Conservation (phyloP, 2,113 vertebrate species). For the Notiomystis cincta region DNA sequence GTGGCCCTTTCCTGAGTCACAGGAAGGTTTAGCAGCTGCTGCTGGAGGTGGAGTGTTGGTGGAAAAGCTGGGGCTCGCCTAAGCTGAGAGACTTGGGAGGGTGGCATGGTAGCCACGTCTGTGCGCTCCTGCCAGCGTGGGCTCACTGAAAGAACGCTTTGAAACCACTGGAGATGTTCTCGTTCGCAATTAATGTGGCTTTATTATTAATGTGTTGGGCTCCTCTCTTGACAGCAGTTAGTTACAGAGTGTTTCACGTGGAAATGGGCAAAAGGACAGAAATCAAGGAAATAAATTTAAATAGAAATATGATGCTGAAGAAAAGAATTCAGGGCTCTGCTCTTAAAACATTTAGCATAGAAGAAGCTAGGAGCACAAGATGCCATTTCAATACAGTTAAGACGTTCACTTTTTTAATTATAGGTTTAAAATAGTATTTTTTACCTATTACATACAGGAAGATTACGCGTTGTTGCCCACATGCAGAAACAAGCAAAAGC, state of each 20-base stretch:
- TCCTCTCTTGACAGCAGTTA: slow-evolving; percentile 82
- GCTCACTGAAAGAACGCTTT: neutral
- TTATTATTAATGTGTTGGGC: slow-evolving; percentile 84
- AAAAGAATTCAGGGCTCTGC: slow-evolving; percentile 64
- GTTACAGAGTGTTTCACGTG: slow-evolving; percentile 84
- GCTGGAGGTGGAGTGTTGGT: neutral
- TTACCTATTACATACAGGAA: slow-evolving; percentile 81
- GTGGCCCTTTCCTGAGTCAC: neutral
- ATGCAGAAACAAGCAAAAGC: slow-evolving; percentile 88
- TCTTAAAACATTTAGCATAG: slow-evolving; percentile 77
- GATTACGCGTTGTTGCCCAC: slow-evolving; percentile 76
- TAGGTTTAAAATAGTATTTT: slow-evolving; percentile 68
- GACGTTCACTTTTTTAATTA: slow-evolving; percentile 75
- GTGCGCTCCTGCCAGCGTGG: neutral
- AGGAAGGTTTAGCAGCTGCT: neutral
- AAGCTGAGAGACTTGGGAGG: neutral
- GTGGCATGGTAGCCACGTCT: accelerated
- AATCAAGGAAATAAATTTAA: slow-evolving; percentile 60
- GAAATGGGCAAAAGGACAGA: slow-evolving; percentile 30
- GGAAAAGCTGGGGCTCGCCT: accelerated
- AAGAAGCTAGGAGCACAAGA: slow-evolving; percentile 72
- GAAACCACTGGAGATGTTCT: neutral
- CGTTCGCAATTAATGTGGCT: slow-evolving; percentile 74
- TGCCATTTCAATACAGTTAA: slow-evolving; percentile 77
- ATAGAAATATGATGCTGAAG: slow-evolving; percentile 77